Percentiles rank a stretch among this genome's conserved stretches.
phyloP scores from a whole-genome alignment of 2,113 vertebrate genomes.

The Theristicus caerulescens region DNA sequence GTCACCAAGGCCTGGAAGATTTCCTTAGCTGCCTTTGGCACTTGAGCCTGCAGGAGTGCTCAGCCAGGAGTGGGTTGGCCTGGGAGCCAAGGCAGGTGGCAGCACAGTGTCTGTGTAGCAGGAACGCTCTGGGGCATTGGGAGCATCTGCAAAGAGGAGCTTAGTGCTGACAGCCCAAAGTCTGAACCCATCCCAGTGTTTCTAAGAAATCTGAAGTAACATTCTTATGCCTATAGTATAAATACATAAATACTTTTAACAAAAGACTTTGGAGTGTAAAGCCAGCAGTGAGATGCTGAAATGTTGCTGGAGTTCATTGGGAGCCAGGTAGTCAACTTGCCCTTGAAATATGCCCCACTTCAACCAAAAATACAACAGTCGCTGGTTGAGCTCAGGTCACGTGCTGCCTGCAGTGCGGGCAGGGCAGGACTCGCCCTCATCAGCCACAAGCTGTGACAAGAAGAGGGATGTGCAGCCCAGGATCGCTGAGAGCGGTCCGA shows the following conservation, averaged over 20 bases:
- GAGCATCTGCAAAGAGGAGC: background rate
- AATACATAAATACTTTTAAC: constrained; percentile 47
- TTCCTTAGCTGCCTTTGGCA: background rate
- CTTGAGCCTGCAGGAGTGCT: background rate
- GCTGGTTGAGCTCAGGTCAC: background rate
- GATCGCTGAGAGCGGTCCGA: background rate
- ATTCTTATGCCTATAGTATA: background rate
- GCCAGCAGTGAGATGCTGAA: background rate
- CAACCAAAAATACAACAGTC: background rate
- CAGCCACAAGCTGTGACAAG: background rate
- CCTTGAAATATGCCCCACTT: background rate
- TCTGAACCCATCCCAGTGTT: background rate
- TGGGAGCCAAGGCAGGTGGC: accelerated
- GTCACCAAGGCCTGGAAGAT: background rate
- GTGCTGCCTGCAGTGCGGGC: background rate
- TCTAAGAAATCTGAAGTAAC: background rate
- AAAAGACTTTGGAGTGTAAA: background rate
- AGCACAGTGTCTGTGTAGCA: background rate
- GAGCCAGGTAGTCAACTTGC: background rate
- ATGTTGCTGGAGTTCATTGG: background rate
- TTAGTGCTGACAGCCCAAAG: background rate
- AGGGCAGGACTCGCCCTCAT: background rate
- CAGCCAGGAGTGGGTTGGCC: accelerated
- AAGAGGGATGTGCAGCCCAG: background rate
- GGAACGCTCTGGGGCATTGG: background rate